A percentile compares a stretch with the other conserved stretches of the same genome.
These are phyloP conservation scores for Sebastes hubbsi DNA, from an alignment of 2,797 vertebrate genomes.

Conservation along the genomic window DNA sequence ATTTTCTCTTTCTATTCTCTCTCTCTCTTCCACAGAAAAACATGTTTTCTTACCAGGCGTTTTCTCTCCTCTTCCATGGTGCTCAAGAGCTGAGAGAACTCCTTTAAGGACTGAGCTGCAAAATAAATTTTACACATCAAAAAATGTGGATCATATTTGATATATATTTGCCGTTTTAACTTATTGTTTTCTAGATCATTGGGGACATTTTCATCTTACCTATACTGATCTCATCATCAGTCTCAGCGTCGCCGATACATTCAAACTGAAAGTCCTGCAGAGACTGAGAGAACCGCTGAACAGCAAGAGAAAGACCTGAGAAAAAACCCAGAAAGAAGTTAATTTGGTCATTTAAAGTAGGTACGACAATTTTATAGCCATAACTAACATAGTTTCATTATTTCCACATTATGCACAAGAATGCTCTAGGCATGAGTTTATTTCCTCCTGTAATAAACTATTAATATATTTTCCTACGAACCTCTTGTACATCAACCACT, in stretches of 20 bases:
- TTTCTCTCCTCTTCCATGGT: conserved; percentile 97
- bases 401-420: too few species aligned
- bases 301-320: conserved; percentile 94
- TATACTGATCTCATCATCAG: conserved; percentile 97
- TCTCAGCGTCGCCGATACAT: conserved; percentile 97
- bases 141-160: background rate
- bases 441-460: conserved; percentile 2
- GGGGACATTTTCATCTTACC: conserved; percentile 77
- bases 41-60: conserved; percentile 86
- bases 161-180: background rate
- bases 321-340: background rate
- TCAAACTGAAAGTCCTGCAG: conserved; percentile 98
- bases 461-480: conserved; percentile 5
- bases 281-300: conserved; percentile 97
- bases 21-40: background rate
- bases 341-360: background rate
- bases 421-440: background rate
- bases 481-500: background rate
- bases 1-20: background rate
- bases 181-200: background rate
- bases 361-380: background rate
- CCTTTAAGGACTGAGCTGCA: conserved; percentile 95
- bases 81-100: conserved; percentile 95
- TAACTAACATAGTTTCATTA: background rate
- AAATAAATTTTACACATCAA: conserved; percentile 24